Base-by-base conservation (phyloP, 2,888 invertebrate species). In the Lysandra bellargus region DNA sequence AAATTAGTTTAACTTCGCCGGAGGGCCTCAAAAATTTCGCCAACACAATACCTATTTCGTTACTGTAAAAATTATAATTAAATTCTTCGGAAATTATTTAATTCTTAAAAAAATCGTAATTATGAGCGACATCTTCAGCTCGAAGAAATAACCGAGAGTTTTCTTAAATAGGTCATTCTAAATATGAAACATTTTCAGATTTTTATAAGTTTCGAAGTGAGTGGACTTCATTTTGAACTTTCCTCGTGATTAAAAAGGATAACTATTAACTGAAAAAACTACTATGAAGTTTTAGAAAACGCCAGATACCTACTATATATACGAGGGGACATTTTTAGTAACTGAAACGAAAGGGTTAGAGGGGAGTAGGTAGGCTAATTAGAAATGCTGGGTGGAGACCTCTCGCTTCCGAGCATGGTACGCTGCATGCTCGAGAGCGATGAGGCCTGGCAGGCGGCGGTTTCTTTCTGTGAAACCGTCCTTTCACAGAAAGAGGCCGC, bases 241-340 rank as follows among this genome's bases (percentile, higher is more conserved):
- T 75, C 75, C 74, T 74, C 74, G 53, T 75, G n/a, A 75, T 75
- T 75, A 75, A 75, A 75, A 49, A 75, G 44, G 23, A 75, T 53
- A 75, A 49, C 53, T 75, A 44, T 40, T 73, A 40, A 73, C 4
- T 33, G 72, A 73, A 73, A n/a, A n/a, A 73, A 7, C 40, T 44
- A 44, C 74, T n/a, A 9, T 44, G 3, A 64, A 64, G 30, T 30
- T 64, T 30, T 64, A 30, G 7, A 61, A n/a, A n/a, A 61, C 61
- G 61, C 5, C 61, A 23, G 61, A 23, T 23, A 61, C n/a, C n/a
- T n/a, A n/a, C 61, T 17, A 57, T 57, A 4, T 37, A 57, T 57
- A 57, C 44, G 44, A 49, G 49, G 49, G 3, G 9, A 60, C n/a
- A 6, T 14, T 1, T 23, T 61, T n/a, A 6, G 1, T 23, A 61